Base-by-base conservation (phyloP, 1,140 invertebrate species). In the Brachionus angularis region DNA sequence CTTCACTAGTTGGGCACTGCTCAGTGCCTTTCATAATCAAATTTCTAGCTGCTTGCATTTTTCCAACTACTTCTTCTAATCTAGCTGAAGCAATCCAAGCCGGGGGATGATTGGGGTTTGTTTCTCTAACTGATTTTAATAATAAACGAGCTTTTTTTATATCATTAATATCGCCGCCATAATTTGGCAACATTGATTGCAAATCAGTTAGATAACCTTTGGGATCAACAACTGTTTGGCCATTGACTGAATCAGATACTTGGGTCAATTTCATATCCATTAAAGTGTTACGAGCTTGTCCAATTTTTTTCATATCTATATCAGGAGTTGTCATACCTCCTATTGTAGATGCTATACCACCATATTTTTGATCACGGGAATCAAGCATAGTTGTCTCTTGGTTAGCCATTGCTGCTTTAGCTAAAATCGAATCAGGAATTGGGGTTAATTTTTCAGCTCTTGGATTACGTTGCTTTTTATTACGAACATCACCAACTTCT, bases 11-110 rank as follows among this genome's bases (percentile, higher is more conserved):
- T 0, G 91, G 91, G 84, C 97, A 98, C 70, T 95, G 91, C 76
- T 87, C 86, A 75, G 85, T 85, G 12, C 85, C 96, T 79, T 96
- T 91, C 93, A 97, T 96, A 74, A 98, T 96, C 0, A 98, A 84
- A 83, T 98, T 98, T 73, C 80, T 74, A 0, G 96, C 96, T 23
- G 91, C 90, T 83, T 98, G 95, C 1, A 98, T 85, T 83, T 98
- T 98, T n/a, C 95, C 96, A 12, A 93, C 97, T 0, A 98, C 93
- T 86, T 98, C 95, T 81, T 99, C 96, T 16, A 99, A 83, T 74
- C 93, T 85, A n/a, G 95, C 96, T 64, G 94, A 97, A 7, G 96
- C 96, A 76, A 99, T 95, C 96, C 96, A 99, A 4, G 94, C 96
- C 78, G 74, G 62, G 18, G 95, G 93, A 86, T 98, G 95, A 80